Evolutionary conservation across 1,140 invertebrate species (phyloP), one percentile per base, ranked within the genome.

Genomic region (Brachionus paranguensis): DNA sequence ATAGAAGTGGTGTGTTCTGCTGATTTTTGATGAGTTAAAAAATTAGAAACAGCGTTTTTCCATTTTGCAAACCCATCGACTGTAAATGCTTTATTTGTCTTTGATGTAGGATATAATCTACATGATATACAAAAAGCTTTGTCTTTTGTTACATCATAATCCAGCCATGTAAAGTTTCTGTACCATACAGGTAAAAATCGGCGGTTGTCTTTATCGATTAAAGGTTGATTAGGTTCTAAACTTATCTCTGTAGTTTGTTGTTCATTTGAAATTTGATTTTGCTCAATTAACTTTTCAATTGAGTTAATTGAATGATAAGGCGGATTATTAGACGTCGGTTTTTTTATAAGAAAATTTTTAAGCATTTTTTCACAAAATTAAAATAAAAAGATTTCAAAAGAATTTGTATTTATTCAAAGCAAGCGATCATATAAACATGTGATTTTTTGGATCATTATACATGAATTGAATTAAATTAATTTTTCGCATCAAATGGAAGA

Each of bases 31-130:
- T 78, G 74, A 12, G 24, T 17, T 55, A 27, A 33, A 55, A 78
- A 78, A 17, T 43, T 55, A 12, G 20, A 27, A 29, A 55, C 53
- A 17, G 24, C 47, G 12, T 78, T 78, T 55, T 78, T 78, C 74
- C 27, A 78, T 29, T 53, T 78, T 17, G 50, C 53, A 78, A 78
- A 78, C 17, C 74, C 74, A 76, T 55, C n/a, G 50, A n/a, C 33
- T 33, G 64, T 68, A 68, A 68, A 68, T 37, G 64, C 24, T 33
- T 29, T 29, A 29, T 68, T 37, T 33, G 24, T 68, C 33, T 33
- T 68, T 68, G 24, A 29, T 33, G 64, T 68, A 33, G 24, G 24
- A 68, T 68, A 68, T 68, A 68, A 29, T 33, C 64, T 29, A 37
- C 64, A 68, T 33, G 33, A 29, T 37, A 68, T 33, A 68, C 64